phyloP scores from a whole-genome alignment of 1,140 invertebrate species.

The Tetramorium simillimum region DNA sequence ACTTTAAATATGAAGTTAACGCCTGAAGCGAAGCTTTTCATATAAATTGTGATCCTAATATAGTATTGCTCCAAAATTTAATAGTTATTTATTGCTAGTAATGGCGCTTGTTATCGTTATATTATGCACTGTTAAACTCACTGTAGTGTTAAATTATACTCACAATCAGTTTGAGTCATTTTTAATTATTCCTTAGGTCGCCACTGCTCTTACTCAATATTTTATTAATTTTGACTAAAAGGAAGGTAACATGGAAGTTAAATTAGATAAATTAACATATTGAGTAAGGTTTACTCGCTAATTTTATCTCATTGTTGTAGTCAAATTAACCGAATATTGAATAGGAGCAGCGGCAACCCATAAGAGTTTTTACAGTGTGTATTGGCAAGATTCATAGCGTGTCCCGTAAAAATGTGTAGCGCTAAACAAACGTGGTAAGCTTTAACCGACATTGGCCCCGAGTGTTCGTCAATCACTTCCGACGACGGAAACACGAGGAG shows the following conservation, averaged over 20 bases:
- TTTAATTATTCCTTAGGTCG: too few relatives aligned
- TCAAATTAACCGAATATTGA: too few relatives aligned
- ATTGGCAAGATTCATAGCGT: not conserved
- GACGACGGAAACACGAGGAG: conserved; percentile 37
- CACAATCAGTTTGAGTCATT: too few relatives aligned
- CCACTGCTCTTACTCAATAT: too few relatives aligned
- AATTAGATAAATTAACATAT: too few relatives aligned
- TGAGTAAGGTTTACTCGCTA: too few relatives aligned
- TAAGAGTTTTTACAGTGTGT: not conserved
- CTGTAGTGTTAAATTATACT: too few relatives aligned
- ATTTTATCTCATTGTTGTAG: too few relatives aligned
- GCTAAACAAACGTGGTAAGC: conserved; percentile 16
- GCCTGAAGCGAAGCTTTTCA: not conserved
- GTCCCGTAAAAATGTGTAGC: not conserved
- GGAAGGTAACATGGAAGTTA: too few relatives aligned
- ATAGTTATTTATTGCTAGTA: not conserved
- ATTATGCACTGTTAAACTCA: not conserved
- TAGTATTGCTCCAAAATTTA: not conserved
- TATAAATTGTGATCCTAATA: not conserved
- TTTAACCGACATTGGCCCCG: conserved; percentile 29
- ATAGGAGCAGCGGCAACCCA: too few relatives aligned
- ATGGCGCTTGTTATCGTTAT: not conserved
- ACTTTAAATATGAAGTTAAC: not conserved
- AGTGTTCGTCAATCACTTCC: conserved; percentile 49
- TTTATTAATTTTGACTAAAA: too few relatives aligned